Evolutionary conservation across 2,113 vertebrate genomes (phyloP).

Genomic region (Calonectris borealis): DNA sequence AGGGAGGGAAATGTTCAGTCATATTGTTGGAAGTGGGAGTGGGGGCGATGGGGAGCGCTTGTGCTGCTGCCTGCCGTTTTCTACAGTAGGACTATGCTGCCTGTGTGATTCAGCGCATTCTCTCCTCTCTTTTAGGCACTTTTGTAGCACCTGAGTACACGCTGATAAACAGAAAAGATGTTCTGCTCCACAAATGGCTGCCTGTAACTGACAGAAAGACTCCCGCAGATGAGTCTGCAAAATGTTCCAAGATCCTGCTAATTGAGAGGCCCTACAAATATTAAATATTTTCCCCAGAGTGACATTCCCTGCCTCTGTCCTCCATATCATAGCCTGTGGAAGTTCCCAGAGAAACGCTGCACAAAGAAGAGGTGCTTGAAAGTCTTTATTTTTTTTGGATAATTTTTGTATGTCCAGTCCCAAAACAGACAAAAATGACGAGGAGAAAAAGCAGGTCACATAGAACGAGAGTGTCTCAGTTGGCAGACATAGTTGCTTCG

Average conservation of each 20-base stretch:
- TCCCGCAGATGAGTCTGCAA: background rate
- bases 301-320: too few species aligned
- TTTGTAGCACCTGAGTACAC: background rate
- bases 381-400: conserved; percentile 8
- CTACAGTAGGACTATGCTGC: background rate
- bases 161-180: background rate
- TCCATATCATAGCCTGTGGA: background rate
- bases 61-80: background rate
- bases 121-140: background rate
- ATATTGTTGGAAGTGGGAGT: too few species aligned
- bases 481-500: conserved; percentile 61
- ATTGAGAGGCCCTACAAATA: background rate
- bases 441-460: background rate
- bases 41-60: rapidly evolving
- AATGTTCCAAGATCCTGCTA: background rate
- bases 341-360: background rate
- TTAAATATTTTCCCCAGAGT: background rate
- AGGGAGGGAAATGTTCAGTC: background rate
- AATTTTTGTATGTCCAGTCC: background rate
- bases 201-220: background rate
- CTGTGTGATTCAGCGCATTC: background rate
- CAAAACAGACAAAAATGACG: background rate
- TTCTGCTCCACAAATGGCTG: background rate
- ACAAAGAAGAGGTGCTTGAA: background rate
- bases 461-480: background rate